Evolutionary conservation across 2,888 invertebrate species (phyloP), one percentile per base, ranked within the genome.

Genomic region (Fabriciana adippe): DNA sequence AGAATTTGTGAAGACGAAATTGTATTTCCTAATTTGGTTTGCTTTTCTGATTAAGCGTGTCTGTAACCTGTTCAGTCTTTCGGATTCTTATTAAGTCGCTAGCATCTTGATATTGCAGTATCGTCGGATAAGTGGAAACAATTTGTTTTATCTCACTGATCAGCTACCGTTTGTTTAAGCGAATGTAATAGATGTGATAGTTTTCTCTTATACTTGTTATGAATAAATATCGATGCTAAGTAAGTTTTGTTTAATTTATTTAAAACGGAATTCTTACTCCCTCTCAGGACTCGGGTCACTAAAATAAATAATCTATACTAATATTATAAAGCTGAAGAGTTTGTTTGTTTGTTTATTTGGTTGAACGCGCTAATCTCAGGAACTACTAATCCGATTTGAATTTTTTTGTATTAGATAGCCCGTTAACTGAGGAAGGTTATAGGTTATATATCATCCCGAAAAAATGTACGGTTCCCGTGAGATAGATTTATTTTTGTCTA

Each of bases 41-140:
- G 63, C 47, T 60, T 48, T 87, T 84, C 82, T 80, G 84, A 86
- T 85, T 79, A 75, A 86, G 83, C 80, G 81, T 80, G 79, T 80
- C 76, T 89, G 87, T 89, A 88, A 88, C 87, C 84, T 81, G 83
- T 78, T 80, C 80, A 79, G 77, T 80, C 78, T 79, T 84, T 84
- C 82, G 82, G 79, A 87, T 86, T 85, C 81, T 81, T 81, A 81
- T 80, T 80, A 81, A 77, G 76, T 77, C 68, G 73, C 75, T 73
- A 68, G 74, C 73, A 75, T 72, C 73, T 73, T 70, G 68, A 75
- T 73, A 72, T 73, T 68, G 66, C 69, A 72, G 70, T 71, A 72
- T 74, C 65, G 69, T 62, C 62, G 54, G 26, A 47, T 61, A 21
- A 51, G 35, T 41, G 61, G 50, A 69, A 77, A 80, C 81, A 79